phyloP scores from a whole-genome alignment of 2,888 invertebrate species.

The Drosophila rubida region DNA sequence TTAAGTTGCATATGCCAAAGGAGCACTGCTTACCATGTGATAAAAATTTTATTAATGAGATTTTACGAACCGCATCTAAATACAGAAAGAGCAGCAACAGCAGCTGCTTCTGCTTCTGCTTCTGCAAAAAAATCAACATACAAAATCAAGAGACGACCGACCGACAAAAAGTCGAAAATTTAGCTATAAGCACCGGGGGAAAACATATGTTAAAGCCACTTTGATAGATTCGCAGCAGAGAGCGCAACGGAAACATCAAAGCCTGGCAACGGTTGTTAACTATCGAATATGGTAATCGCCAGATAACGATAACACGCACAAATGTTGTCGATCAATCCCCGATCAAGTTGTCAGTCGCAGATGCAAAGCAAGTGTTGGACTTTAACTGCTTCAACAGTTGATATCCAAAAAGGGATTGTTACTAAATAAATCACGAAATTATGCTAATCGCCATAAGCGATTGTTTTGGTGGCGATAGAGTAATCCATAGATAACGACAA shows the following conservation, averaged over 20 bases:
- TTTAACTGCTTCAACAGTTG: background rate
- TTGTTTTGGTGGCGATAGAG: background rate
- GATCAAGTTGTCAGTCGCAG: slow-evolving; percentile 25
- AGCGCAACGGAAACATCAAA: slow-evolving; percentile 68
- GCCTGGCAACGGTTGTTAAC: slow-evolving; percentile 57
- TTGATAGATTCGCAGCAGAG: slow-evolving; percentile 39
- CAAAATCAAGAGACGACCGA: background rate
- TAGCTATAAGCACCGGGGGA: slow-evolving; percentile 27
- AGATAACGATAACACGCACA: slow-evolving; percentile 44
- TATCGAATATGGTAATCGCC: slow-evolving; percentile 60
- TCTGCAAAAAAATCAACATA: slow-evolving; percentile 35
- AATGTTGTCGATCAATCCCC: slow-evolving; percentile 30
- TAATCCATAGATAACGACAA: background rate
- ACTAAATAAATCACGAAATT: background rate
- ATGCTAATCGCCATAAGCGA: background rate
- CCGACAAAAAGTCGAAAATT: slow-evolving; percentile 1
- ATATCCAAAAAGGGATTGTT: background rate
- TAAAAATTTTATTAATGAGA: slow-evolving; percentile 67
- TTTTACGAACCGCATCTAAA: slow-evolving; percentile 59
- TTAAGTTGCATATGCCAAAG: slow-evolving; percentile 67
- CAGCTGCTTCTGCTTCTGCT: too few relatives aligned
- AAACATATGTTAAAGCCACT: slow-evolving; percentile 47
- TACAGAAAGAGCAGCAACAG: slow-evolving; percentile 19
- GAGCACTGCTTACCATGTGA: slow-evolving; percentile 50
- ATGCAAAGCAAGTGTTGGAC: slow-evolving; percentile 10